Base-by-base conservation (phyloP, 2,888 invertebrate species). In the Sthenelais limicola region DNA sequence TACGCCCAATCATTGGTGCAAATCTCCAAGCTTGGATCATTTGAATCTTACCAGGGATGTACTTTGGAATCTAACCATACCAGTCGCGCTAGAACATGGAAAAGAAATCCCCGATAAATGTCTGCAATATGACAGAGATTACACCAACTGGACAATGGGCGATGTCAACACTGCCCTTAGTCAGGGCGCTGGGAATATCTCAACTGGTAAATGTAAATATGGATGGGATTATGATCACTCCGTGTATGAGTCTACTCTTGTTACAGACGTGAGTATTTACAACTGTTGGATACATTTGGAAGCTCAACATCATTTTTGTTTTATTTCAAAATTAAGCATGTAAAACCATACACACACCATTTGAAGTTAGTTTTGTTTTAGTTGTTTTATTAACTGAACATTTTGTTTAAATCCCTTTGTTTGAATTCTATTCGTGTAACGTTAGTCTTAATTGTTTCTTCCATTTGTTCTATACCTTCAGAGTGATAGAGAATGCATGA, bases 1-100 rank as follows among this genome's bases (percentile, higher is more conserved):
- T n/a, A 32, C 18, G 2, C 56, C 56, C 26, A 33, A 56, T 21
- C 56, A 56, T 21, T 56, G 56, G 56, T 56, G 56, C 32, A 12
- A 18, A 4, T 15, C 9, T 18, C 56, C 56, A 3, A 21, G 32
- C 30, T 15, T 15, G 12, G 30, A 28, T 12, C 32, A 56, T 21
- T 33, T 56, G 5, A 56, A 56, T 33, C 30, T 56, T 12, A n/a
- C 56, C 30, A 12, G 18, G 56, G 56, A 56, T 21, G 32, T 32
- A 15, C 56, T 28, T 5, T n/a, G 4, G 18, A 56, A 56, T 32
- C 56, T 56, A 1, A 56, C 56, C 32, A 28, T 56, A 28, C 56
- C 56, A 1, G 12, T 4, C 15, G 56, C 30, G 56, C 3, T 21
- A 18, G 18, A 24, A 24, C 30, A 56, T n/a, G 56, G 56, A 5